Evolutionary conservation across 2,888 invertebrate genomes (phyloP).

Genomic region (Drosophila fulvimacula): DNA sequence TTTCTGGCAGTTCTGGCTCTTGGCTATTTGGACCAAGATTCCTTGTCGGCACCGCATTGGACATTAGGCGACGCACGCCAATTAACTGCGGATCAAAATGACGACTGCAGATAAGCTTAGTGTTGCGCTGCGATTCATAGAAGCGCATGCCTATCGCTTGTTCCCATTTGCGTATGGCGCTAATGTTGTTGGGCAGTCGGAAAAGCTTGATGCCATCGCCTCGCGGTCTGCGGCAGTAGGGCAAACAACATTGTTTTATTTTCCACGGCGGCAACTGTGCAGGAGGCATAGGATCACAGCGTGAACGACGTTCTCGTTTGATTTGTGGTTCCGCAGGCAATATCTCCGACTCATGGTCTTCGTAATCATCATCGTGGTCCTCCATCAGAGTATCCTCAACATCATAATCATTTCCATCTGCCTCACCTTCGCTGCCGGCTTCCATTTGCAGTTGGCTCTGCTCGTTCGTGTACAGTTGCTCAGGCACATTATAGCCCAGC

Average conservation of each 20-base stretch:
- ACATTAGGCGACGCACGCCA: constrained; percentile 76
- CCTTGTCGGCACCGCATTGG: constrained; percentile 76
- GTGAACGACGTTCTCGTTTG: constrained; percentile 48
- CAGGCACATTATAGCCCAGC: constrained; percentile 71
- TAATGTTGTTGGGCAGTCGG: constrained; percentile 69
- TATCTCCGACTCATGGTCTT: constrained; percentile 12
- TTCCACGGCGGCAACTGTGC: constrained; percentile 54
- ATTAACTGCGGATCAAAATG: constrained; percentile 71
- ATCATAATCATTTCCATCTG: constrained; percentile 44
- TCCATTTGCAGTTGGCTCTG: constrained; percentile 46
- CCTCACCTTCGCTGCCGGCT: constrained; percentile 31
- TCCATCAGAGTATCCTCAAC: constrained; percentile 28
- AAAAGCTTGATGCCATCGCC: constrained; percentile 79
- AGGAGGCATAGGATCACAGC: constrained; percentile 33
- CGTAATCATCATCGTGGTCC: constrained; percentile 33
- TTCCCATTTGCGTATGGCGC: constrained; percentile 63
- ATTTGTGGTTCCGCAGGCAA: background rate
- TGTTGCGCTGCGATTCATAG: constrained; percentile 67
- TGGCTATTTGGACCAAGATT: constrained; percentile 58
- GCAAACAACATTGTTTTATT: constrained; percentile 72
- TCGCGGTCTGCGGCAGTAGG: constrained; percentile 79
- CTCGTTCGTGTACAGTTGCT: constrained; percentile 56
- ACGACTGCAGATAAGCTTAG: constrained; percentile 70
- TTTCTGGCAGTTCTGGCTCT: background rate
- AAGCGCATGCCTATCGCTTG: constrained; percentile 69